A percentile compares a stretch with the other conserved stretches of the same genome.
These are phyloP conservation scores for Zeuzera pyrina DNA, from an alignment of 2,888 invertebrate genomes.

Conservation along the genomic window DNA sequence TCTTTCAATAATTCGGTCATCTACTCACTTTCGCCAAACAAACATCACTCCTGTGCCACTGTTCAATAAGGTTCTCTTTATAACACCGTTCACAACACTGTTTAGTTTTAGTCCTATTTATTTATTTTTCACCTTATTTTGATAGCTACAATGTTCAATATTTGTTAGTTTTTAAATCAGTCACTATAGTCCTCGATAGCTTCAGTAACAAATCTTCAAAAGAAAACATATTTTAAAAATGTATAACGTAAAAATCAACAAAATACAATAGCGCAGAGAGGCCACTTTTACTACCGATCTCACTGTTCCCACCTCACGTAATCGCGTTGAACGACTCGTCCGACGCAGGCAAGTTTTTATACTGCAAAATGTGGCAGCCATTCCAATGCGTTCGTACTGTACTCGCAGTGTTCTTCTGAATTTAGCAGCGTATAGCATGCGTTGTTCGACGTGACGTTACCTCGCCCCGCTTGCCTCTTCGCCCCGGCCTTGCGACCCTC, in stretches of 20 bases:
- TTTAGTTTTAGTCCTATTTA: constrained; percentile 61
- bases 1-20: constrained; percentile 40
- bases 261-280: constrained; percentile 34
- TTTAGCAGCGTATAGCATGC: constrained; percentile 48
- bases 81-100: constrained; percentile 27
- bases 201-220: constrained; percentile 12
- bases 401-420: constrained; percentile 27
- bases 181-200: no score
- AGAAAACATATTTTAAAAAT: constrained; percentile 24
- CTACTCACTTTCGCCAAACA: constrained; percentile 21
- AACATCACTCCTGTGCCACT: constrained; percentile 34
- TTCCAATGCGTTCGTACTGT: constrained; percentile 11
- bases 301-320: constrained; percentile 61
- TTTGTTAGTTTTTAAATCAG: constrained; percentile 13
- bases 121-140: constrained; percentile 67
- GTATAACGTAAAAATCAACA: constrained; percentile 29
- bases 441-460: constrained; percentile 68
- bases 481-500: constrained; percentile 64
- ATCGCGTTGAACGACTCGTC: constrained; percentile 61
- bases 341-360: constrained; percentile 61
- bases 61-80: constrained; percentile 42
- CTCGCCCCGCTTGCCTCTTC: constrained; percentile 48
- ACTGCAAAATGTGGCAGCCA: constrained; percentile 23
- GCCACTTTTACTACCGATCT: constrained; percentile 54
- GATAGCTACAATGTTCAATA: constrained; percentile 40